A percentile compares a stretch with the other conserved stretches of the same genome.
These are phyloP conservation scores for Motacilla tschutschensis DNA, from an alignment of 2,113 vertebrate genomes.

Conservation along the genomic window DNA sequence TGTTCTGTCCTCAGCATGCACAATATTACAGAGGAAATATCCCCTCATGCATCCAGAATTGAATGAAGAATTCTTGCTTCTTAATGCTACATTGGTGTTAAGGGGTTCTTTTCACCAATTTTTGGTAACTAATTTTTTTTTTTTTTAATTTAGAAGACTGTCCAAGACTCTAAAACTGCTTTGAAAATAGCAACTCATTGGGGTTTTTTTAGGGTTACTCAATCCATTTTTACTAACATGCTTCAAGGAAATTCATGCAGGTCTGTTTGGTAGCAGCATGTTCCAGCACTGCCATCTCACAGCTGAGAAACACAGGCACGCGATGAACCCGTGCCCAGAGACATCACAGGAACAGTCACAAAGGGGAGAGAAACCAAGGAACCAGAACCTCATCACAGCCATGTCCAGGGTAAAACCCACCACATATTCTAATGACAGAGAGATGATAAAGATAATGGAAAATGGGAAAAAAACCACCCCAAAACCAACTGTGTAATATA, in stretches of 20 bases:
- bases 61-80: background rate
- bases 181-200: background rate
- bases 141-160: background rate
- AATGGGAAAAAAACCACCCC: background rate
- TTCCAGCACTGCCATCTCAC: background rate
- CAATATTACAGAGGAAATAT: background rate
- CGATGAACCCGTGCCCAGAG: background rate
- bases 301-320: background rate
- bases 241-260: background rate
- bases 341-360: background rate
- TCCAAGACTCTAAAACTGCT: background rate
- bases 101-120: background rate
- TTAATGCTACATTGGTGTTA: background rate
- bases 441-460: background rate
- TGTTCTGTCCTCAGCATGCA: background rate
- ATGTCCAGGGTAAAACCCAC: background rate
- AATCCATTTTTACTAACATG: background rate
- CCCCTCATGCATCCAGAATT: fast-evolving
- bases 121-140: background rate
- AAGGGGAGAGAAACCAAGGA: background rate
- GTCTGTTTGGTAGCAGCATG: background rate
- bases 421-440: background rate
- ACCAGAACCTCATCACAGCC: background rate
- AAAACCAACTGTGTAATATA: background rate
- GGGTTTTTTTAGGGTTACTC: background rate